phyloP scores from a whole-genome alignment of 2,113 vertebrate species.

The Morphnarchus princeps region DNA sequence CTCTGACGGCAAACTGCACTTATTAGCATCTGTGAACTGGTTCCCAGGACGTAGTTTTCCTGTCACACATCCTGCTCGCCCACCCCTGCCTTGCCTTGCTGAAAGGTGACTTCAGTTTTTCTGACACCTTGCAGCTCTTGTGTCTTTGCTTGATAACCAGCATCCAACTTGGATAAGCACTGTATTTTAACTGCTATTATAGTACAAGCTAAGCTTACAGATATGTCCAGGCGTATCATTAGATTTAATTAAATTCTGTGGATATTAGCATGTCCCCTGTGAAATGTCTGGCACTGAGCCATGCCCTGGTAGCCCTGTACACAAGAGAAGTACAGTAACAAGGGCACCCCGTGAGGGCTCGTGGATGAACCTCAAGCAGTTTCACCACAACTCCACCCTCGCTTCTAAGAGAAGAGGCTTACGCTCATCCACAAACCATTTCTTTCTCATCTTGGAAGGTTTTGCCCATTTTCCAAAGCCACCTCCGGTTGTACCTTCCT shows the following conservation, averaged over 20 bases:
- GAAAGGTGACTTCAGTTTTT: not conserved
- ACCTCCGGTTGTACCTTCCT: not conserved
- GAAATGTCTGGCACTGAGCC: not conserved
- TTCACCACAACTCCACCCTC: not conserved
- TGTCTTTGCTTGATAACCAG: not conserved
- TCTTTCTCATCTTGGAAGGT: not conserved
- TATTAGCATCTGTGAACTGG: not conserved
- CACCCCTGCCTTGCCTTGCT: not conserved
- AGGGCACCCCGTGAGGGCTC: not conserved
- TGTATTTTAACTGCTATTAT: not conserved
- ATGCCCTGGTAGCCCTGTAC: not conserved
- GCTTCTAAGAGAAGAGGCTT: not conserved
- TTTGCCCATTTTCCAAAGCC: not conserved
- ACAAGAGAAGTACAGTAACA: not conserved
- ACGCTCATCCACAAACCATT: not conserved
- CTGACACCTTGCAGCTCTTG: not conserved
- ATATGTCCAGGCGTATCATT: not conserved
- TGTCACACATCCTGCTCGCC: accelerated
- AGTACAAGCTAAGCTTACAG: not conserved
- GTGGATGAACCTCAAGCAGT: not conserved
- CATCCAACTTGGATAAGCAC: not conserved
- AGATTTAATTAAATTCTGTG: not conserved
- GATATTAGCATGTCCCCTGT: not conserved
- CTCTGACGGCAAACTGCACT: not conserved
- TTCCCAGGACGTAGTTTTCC: not conserved